A percentile compares a stretch with the other conserved stretches of the same genome.
Evolutionary conservation across 2,888 invertebrate species (phyloP).

Genomic region (Macaria notata): DNA sequence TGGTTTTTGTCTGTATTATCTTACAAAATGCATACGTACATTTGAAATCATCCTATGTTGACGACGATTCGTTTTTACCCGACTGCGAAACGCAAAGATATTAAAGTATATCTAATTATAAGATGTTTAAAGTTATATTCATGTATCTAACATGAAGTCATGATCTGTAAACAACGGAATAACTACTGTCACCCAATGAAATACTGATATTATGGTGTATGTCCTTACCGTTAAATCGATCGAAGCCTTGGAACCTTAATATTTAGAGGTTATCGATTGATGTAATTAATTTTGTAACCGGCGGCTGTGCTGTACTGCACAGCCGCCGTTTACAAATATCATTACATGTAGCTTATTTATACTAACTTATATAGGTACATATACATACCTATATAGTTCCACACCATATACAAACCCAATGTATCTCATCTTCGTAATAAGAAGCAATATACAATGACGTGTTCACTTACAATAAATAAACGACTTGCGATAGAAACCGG

Average conservation of each 20-base stretch:
- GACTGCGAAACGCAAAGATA: too few relatives aligned
- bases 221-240: slow-evolving; percentile 10
- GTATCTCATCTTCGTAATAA: slow-evolving; percentile 3
- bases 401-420: background rate
- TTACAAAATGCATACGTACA: too few relatives aligned
- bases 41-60: too few relatives aligned
- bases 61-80: too few relatives aligned
- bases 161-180: background rate
- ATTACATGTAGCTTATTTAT: too few relatives aligned
- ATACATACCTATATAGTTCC: too few relatives aligned
- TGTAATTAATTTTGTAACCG: background rate
- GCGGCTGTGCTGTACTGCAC: too few relatives aligned
- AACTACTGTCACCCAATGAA: background rate
- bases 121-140: too few relatives aligned
- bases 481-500: slow-evolving; percentile 10
- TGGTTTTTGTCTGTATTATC: background rate
- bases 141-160: too few relatives aligned
- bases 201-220: background rate
- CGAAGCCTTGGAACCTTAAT: slow-evolving; percentile 2
- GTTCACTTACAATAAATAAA: slow-evolving; percentile 2
- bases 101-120: too few relatives aligned
- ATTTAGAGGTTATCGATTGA: slow-evolving; percentile 8
- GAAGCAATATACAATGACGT: slow-evolving; percentile 5
- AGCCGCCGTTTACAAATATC: too few relatives aligned
- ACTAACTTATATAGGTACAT: too few relatives aligned